Conservation (phyloP, 2,113 vertebrate species). For the Callaeas wilsoni region DNA sequence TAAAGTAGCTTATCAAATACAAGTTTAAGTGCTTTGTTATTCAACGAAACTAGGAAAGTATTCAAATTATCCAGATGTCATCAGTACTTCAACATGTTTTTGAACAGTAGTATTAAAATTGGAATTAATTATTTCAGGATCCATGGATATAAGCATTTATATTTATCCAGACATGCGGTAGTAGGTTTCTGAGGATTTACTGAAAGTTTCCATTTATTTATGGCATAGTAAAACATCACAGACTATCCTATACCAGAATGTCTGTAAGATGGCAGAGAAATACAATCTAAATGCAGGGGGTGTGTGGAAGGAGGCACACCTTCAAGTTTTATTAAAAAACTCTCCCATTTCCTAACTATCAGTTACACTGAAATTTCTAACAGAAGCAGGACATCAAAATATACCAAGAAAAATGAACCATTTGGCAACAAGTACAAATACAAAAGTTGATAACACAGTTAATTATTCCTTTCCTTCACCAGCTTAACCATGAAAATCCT, state of each 20-base stretch:
- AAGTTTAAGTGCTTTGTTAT: not conserved
- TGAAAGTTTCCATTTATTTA: not conserved
- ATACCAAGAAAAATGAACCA: not conserved
- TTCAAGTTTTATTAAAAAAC: not conserved
- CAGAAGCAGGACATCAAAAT: not conserved
- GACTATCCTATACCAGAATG: not conserved
- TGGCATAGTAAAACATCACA: not conserved
- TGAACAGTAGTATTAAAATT: not conserved
- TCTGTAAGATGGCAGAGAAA: not conserved
- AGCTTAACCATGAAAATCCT: not conserved
- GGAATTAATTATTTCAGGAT: not conserved
- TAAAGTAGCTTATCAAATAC: not conserved
- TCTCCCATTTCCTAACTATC: not conserved
- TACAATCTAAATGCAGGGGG: not conserved
- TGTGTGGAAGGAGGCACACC: not conserved
- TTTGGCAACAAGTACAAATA: not conserved
- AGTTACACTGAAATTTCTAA: not conserved
- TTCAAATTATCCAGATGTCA: not conserved
- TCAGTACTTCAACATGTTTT: not conserved
- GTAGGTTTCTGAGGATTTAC: not conserved
- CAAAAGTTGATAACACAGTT: not conserved
- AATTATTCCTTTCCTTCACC: not conserved
- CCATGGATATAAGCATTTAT: not conserved
- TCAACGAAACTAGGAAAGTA: not conserved
- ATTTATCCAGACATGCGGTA: not conserved